phyloP scores from a whole-genome alignment of 2,888 invertebrate genomes.

The Rhabditoides inermis region DNA sequence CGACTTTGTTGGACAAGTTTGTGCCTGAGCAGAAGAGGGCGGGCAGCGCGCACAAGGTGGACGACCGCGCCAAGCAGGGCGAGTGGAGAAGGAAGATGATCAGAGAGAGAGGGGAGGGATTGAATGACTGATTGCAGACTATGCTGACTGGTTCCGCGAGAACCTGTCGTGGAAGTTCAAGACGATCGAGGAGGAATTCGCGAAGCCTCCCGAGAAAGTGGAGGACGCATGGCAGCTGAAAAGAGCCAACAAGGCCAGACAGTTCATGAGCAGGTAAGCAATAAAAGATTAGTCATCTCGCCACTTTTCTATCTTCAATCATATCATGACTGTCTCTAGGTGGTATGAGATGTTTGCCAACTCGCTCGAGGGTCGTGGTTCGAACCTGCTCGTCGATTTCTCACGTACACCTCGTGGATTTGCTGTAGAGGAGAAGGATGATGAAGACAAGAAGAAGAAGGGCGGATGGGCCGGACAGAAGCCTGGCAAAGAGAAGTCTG shows the following conservation, averaged over 20 bases:
- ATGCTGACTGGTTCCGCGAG: constrained; percentile 26
- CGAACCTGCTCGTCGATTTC: constrained; percentile 48
- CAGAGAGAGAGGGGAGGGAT: neutral
- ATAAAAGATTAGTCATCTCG: neutral
- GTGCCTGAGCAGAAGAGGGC: constrained; percentile 30
- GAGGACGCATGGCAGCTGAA: constrained; percentile 33
- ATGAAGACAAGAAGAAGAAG: constrained; percentile 22
- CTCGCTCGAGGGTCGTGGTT: constrained; percentile 42
- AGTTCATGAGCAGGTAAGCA: constrained; percentile 37
- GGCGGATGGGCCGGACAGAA: constrained; percentile 27
- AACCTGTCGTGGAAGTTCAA: constrained; percentile 37
- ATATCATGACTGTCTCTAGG: neutral
- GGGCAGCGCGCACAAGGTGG: constrained; percentile 15
- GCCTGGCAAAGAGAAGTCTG: constrained; percentile 10
- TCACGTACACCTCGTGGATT: constrained; percentile 41
- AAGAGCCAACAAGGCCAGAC: constrained; percentile 27
- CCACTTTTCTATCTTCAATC: neutral
- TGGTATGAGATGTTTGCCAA: constrained; percentile 49
- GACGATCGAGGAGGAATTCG: constrained; percentile 32
- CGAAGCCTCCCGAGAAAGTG: constrained; percentile 32
- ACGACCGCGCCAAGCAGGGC: constrained; percentile 20
- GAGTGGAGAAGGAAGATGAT: neutral
- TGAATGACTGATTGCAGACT: constrained; percentile 13
- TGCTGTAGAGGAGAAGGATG: constrained; percentile 27
- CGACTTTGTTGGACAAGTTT: constrained; percentile 31